Base-by-base conservation (phyloP, 2,888 invertebrate species). In the Melipona beecheii region DNA sequence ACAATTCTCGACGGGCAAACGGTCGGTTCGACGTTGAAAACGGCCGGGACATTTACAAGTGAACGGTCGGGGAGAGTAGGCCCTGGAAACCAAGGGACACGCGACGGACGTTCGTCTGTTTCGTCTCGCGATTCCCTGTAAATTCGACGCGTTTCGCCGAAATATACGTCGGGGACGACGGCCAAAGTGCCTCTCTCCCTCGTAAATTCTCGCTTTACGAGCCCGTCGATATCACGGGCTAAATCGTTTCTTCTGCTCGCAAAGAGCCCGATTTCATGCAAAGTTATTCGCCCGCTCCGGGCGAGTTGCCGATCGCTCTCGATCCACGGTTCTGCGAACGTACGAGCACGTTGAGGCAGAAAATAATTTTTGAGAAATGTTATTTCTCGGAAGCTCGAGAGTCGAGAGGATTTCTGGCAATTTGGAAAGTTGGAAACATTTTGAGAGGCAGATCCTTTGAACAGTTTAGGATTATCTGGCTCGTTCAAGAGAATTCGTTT, bases 1-100 rank as follows among this genome's bases (percentile, higher is more conserved):
- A 75, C 78, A 89, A 81, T 81, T 78, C 77, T 70, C 79, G 54
- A 74, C 64, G 56, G 75, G 43, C 43, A 86, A 91, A 88, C 73
- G 62, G 60, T 71, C 52, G 81, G 54, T 75, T 68, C 86, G 86
- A 88, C 84, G 78, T 86, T 90, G 83, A 83, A 87, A 90, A 85
- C 60, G 77, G 87, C 89, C 88, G 83, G 83, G 82, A 90, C 89
- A 89, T 91, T 89, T 83, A 82, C 85, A 83, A 83, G 27, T 31
- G 31, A 72, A 60, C 50, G 50, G 54, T 75, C 6, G 27, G 49
- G 52, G 54, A 72, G 64, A 75, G 86, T 78, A 83, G 84, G 75
- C 87, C 89, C 71, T 91, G 82, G 91, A 91, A 89, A 92, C 89
- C 76, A 87, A 74, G 52, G 19, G 90, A 90, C 89, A 88, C 78